These are phyloP conservation scores for Austrofundulus limnaeus DNA, from an alignment of 2,113 vertebrate species.

Conservation along the genomic window DNA sequence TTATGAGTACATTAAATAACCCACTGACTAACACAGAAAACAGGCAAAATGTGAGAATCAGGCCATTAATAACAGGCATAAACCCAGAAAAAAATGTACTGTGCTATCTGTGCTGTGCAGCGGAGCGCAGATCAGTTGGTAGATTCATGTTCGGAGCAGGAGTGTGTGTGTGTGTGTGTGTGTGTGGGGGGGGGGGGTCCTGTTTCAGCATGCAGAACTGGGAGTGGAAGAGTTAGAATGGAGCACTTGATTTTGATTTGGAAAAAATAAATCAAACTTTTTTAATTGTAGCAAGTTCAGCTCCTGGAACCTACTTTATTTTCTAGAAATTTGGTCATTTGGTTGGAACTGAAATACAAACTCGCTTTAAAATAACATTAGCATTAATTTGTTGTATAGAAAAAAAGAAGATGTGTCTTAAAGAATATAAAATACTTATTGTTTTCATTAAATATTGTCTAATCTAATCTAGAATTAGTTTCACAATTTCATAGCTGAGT, in stretches of 20 bases:
- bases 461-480: not conserved
- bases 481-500: not conserved
- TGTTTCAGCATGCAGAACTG: not conserved
- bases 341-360: no score
- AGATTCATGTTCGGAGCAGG: conserved; percentile 50
- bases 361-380: no score
- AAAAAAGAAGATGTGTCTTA: no score
- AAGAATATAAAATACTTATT: no score
- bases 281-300: not conserved
- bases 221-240: not conserved
- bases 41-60: conserved; percentile 52
- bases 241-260: conserved; percentile 13
- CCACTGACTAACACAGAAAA: conserved; percentile 59
- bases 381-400: no score
- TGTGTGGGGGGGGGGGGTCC: not conserved
- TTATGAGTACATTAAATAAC: conserved; percentile 75
- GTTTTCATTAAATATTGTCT: no score
- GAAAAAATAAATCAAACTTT: conserved; percentile 2
- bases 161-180: no score
- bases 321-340: no score
- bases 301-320: not conserved
- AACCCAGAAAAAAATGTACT: conserved; percentile 61
- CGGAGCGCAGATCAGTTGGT: conserved; percentile 15
- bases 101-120: conserved; percentile 46
- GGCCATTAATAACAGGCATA: conserved; percentile 67